Evolutionary conservation across 2,113 vertebrate genomes (phyloP).

Genomic region (Lepidothrix coronata): DNA sequence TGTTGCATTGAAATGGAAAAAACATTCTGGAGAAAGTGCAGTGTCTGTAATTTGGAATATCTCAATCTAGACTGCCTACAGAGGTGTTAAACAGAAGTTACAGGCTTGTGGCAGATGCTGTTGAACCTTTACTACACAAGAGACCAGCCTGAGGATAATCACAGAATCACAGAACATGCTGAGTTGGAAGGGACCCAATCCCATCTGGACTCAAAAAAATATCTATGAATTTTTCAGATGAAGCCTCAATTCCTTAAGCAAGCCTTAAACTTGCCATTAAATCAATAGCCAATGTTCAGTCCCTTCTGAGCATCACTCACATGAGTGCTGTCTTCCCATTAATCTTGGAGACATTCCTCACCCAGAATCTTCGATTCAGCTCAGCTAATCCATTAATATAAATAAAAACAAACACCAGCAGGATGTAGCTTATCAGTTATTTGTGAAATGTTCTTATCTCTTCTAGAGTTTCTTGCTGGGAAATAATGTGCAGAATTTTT

Average conservation of each 20-base stretch:
- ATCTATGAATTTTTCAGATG: neutral
- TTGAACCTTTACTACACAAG: neutral
- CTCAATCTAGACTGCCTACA: neutral
- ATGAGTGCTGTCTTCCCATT: neutral
- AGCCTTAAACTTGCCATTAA: neutral
- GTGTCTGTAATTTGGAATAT: neutral
- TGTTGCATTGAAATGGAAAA: neutral
- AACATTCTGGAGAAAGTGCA: neutral
- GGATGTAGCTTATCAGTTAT: conserved; percentile 40
- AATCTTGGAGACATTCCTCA: neutral
- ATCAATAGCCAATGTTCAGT: neutral
- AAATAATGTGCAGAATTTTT: neutral
- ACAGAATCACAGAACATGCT: neutral
- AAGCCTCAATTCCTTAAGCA: neutral
- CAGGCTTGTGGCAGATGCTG: neutral
- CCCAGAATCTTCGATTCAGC: neutral
- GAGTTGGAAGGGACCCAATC: neutral
- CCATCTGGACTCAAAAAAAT: neutral
- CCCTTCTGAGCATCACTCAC: neutral
- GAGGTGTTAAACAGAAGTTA: neutral
- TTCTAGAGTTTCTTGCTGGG: neutral
- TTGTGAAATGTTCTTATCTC: conserved; percentile 44
- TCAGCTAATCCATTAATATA: neutral
- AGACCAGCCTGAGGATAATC: neutral
- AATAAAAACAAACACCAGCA: conserved; percentile 14